Percentiles rank a stretch among this genome's conserved stretches.
Conservation (phyloP, 2,113 vertebrate genomes). For the Chitala chitala region DNA sequence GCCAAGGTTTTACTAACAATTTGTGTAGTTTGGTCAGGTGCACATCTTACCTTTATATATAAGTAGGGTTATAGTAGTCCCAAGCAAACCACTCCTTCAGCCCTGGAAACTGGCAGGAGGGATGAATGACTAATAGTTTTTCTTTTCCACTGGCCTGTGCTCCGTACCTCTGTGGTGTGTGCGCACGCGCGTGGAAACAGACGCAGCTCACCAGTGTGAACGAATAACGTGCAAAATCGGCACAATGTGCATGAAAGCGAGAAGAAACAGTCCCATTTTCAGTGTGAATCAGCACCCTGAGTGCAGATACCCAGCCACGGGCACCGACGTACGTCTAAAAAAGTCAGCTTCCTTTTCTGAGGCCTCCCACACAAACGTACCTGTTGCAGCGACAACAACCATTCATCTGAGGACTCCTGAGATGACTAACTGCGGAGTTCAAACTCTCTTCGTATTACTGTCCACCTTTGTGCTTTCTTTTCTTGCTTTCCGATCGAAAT, state of each 20-base stretch:
- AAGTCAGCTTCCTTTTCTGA: slow-evolving; percentile 31
- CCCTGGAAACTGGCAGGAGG: slow-evolving; percentile 73
- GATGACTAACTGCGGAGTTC: slow-evolving; percentile 39
- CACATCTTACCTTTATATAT: slow-evolving; percentile 59
- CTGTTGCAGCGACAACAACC: slow-evolving; percentile 44
- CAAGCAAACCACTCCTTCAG: slow-evolving; percentile 68
- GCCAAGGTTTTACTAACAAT: slow-evolving; percentile 33
- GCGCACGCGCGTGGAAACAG: neutral
- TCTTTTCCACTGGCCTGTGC: slow-evolving; percentile 79
- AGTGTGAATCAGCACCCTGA: slow-evolving; percentile 52
- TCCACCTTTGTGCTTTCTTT: neutral
- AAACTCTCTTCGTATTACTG: slow-evolving; percentile 7
- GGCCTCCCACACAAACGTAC: slow-evolving; percentile 33
- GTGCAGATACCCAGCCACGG: neutral
- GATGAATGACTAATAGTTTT: slow-evolving; percentile 78
- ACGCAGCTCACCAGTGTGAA: slow-evolving; percentile 51
- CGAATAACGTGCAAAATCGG: slow-evolving; percentile 61
- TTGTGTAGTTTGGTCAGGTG: slow-evolving; percentile 53
- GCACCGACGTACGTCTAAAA: slow-evolving; percentile 55
- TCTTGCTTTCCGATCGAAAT: slow-evolving; percentile 23
- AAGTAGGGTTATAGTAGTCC: slow-evolving; percentile 68
- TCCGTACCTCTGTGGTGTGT: slow-evolving; percentile 41
- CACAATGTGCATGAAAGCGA: slow-evolving; percentile 69
- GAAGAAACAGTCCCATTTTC: slow-evolving; percentile 61
- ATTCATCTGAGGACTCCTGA: slow-evolving; percentile 37